Conservation (phyloP, 2,797 vertebrate genomes). For the Novumbra hubbsi region DNA sequence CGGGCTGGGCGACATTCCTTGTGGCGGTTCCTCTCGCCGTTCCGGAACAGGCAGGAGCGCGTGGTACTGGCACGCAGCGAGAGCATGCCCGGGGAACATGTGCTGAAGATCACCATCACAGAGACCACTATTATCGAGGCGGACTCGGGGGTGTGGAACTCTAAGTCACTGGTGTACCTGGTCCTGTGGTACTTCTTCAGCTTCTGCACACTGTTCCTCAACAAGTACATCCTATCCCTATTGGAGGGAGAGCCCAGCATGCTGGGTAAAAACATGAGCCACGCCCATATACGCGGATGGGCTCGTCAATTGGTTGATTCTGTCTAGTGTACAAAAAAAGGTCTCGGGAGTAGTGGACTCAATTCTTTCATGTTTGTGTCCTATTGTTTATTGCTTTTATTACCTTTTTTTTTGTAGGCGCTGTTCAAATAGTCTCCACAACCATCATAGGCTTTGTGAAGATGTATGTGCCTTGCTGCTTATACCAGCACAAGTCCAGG, state of each 20-base stretch:
- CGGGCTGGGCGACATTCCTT: constrained; percentile 52
- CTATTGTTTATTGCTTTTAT: neutral
- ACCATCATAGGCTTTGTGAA: constrained; percentile 90
- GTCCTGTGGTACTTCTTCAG: constrained; percentile 95
- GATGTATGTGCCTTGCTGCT: constrained; percentile 89
- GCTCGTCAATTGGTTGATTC: neutral
- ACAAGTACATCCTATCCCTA: constrained; percentile 94
- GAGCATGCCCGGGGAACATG: constrained; percentile 80
- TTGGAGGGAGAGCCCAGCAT: constrained; percentile 94
- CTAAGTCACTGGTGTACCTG: constrained; percentile 83
- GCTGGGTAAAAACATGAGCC: constrained; percentile 76
- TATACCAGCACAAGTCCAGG: constrained; percentile 90
- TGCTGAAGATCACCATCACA: constrained; percentile 90
- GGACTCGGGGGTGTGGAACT: constrained; percentile 85
- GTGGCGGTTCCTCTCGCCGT: constrained; percentile 69
- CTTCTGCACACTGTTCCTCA: constrained; percentile 97
- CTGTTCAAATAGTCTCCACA: constrained; percentile 94
- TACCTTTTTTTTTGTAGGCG: constrained; percentile 74
- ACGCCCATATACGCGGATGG: neutral
- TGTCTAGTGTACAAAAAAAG: neutral
- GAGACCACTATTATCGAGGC: constrained; percentile 93
- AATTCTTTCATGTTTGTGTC: neutral
- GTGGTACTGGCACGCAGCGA: constrained; percentile 80
- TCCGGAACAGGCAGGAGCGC: constrained; percentile 73
- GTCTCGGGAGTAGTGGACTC: neutral